Base-by-base conservation (phyloP, 2,113 vertebrate species). In the Hemibagrus wyckioides region DNA sequence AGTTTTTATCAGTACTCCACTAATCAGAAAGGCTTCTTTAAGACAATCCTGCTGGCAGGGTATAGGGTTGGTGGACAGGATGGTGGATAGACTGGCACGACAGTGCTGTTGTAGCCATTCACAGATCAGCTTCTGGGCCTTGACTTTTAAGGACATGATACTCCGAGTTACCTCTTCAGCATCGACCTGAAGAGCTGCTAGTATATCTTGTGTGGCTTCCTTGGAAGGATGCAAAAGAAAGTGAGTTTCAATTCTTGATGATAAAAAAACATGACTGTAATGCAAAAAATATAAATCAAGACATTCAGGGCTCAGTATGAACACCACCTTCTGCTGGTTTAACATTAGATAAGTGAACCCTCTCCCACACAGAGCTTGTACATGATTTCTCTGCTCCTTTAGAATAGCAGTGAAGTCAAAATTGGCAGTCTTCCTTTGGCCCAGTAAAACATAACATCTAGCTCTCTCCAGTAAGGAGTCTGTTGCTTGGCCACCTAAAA, bases 351-450 rank as follows among this genome's bases (percentile, higher is more conserved):
- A 92, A 11, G 96, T 93, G 56, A 99, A 95, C 0, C 96, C 97
- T 90, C 97, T 94, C 7, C 97, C 97, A 3, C 97, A 97, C 86
- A 98, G 96, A 0, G 97, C 97, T 57, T 92, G 94, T 25, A 95
- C 93, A 0, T 97, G 95, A 54, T 91, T 85, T 0, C 96, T 96
- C 15, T 96, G 90, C 10, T 95, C 94, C 90, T 95, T 97, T 5
- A 99, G 93, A 85, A 96, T 90, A 2, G 95, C 90, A 75, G 95
- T 97, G 89, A 97, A 97, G 88, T 99, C 98, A 90, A 97, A 98
- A 92, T 99, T 95, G 0, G 98, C 97, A 0, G 97, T 99, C 95
- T 97, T 99, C 92, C 94, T 95, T 92, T 97, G 98, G 41, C 97
- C 97, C 30, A 99, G 95, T 85, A 92, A 85, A 48, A 93, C 96